These are phyloP conservation scores for Drosophila incognita DNA, from an alignment of 2,888 invertebrate genomes.

Conservation along the genomic window DNA sequence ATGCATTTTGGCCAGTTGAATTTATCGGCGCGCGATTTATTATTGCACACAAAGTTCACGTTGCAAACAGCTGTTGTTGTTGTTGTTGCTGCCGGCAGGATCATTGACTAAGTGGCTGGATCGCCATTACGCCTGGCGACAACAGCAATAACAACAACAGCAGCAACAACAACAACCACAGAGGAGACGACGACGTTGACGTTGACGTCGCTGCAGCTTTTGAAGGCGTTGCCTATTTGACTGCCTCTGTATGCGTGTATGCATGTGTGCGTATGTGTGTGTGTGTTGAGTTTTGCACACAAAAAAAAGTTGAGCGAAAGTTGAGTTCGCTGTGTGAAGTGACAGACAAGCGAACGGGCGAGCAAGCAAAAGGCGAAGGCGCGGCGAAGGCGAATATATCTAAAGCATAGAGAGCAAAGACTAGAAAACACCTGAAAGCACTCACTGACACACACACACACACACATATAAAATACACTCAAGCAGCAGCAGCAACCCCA, in stretches of 20 bases:
- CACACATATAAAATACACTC: constrained; percentile 19
- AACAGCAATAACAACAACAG: constrained; percentile 7
- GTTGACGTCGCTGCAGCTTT: constrained; percentile 64
- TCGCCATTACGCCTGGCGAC: constrained; percentile 53
- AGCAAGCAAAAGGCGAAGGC: constrained; percentile 29
- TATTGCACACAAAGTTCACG: constrained; percentile 44
- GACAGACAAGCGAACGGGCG: constrained; percentile 60
- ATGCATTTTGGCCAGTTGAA: constrained; percentile 68
- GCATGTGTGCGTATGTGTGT: constrained; percentile 37
- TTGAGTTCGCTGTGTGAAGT: constrained; percentile 52
- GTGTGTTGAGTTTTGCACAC: constrained; percentile 41
- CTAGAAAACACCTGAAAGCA: constrained; percentile 75
- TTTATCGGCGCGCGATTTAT: constrained; percentile 73
- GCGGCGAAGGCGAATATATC: constrained; percentile 24
- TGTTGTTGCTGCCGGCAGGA: constrained; percentile 57
- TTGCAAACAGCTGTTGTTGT: constrained; percentile 63
- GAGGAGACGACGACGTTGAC: constrained; percentile 13
- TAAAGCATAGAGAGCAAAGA: constrained; percentile 46
- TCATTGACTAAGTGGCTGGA: constrained; percentile 74
- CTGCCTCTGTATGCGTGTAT: constrained; percentile 41
- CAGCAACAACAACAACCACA: background rate
- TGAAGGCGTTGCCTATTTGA: constrained; percentile 83
- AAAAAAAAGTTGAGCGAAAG: constrained; percentile 69
- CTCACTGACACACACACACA: constrained; percentile 52
- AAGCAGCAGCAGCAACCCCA: constrained; percentile 28